Base-by-base conservation (phyloP, 2,888 invertebrate genomes). In the Brenthis hecate region DNA sequence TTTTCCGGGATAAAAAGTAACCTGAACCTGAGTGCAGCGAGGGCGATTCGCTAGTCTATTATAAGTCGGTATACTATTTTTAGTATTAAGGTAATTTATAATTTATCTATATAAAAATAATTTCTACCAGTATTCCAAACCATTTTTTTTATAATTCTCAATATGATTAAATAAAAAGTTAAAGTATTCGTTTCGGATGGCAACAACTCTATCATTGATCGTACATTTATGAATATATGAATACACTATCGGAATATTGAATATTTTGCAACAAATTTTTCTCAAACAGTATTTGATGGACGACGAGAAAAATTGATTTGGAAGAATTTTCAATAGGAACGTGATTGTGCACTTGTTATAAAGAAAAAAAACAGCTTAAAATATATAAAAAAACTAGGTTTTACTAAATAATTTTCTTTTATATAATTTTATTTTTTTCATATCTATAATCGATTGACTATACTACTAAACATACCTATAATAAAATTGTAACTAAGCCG, bases 331-430 rank as follows among this genome's bases (percentile, higher is more conserved):
- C 62, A 54, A 62, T 62, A 62, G 14, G 62, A 13, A 53, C 62
- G 62, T 62, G 62, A 62, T 62, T 62, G 62, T 54, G 62, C 54
- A 62, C 62, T 62, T 53, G 53, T 62, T 62, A 62, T 19, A 8
- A 19, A 43, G 62, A 16, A 62, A 62, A 61, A 62, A 62, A 62
- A 36, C 62, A 36, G 53, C 19, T 53, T 36, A 51, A 32, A 28
- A 19, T n/a, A 23, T 47, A 14, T 43, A 63, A n/a, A n/a, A 3
- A 51, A n/a, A 13, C 13, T 51, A n/a, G 51, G 8, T 51, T n/a
- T 14, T 8, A n/a, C 51, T 51, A 16, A 6, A n/a, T 51, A 6
- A n/a, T 51, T 36, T 36, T 36, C 36, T 36, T 8, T 8, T 19
- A 19, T 19, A 19, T 19, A 19, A 19, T 19, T 19, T 19, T 19